Evolutionary conservation across 2,113 vertebrate genomes (phyloP).

Genomic region (Eudorcas thomsonii): DNA sequence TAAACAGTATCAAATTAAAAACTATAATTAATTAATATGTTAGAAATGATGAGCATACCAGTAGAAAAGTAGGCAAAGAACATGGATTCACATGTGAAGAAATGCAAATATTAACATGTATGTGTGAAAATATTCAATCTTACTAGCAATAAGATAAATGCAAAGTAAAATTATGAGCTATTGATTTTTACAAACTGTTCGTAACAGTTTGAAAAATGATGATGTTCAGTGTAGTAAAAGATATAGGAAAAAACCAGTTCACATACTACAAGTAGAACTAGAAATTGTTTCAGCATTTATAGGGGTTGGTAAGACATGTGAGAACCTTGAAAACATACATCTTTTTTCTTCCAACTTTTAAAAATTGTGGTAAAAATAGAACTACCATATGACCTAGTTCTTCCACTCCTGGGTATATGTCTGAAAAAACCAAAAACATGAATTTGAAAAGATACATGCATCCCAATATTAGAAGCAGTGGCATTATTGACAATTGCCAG

Average conservation of each 20-base stretch:
- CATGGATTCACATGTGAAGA: not conserved
- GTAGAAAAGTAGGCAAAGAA: conserved; percentile 7
- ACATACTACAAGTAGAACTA: not conserved
- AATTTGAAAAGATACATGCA: not conserved
- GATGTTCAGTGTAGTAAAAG: not conserved
- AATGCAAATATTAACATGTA: conserved; percentile 13
- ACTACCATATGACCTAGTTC: not conserved
- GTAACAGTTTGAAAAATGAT: not conserved
- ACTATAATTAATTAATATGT: conserved; percentile 17
- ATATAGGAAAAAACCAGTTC: not conserved
- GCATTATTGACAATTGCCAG: not conserved
- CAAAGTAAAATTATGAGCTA: not conserved
- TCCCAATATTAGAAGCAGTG: not conserved
- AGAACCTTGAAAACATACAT: not conserved
- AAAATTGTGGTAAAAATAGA: not conserved
- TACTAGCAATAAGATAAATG: not conserved
- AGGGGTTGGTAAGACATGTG: not conserved
- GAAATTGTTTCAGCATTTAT: not conserved
- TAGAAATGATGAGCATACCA: not conserved
- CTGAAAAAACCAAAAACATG: not conserved
- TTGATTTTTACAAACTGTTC: not conserved
- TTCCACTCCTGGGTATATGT: not conserved
- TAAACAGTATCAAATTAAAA: conserved; percentile 36
- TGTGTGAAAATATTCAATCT: not conserved
- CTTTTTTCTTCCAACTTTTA: not conserved